Base-by-base conservation (phyloP, 2,113 vertebrate genomes). In the Cryptoleucopteryx plumbea region DNA sequence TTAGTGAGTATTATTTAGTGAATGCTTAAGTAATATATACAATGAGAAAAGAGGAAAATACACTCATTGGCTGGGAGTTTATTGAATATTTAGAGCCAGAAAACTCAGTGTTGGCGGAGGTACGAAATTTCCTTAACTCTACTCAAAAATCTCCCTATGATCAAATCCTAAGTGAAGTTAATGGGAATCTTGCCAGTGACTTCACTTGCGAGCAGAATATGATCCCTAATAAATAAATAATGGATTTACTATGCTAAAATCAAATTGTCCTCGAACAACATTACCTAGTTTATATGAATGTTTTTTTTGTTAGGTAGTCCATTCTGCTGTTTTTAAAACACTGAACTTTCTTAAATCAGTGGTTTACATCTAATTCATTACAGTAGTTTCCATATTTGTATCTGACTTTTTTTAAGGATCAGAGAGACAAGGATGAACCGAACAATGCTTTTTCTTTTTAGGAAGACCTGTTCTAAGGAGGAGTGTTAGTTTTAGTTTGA, bases 11-110 rank as follows among this genome's bases (percentile, higher is more conserved):
- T 78, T 85, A 93, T 94, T 97, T 96, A 97, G 52, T 13, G 88
- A 86, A 96, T 58, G 20, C 27, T 80, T 61, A 52, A 61, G 14
- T 47, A 78, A 31, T 86, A 70, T 83, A 94, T 82, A 91, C 56
- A 96, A 82, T 87, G 78, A 93, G 68, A 52, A 91, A 90, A 85
- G 61, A 77, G 26, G 38, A 90, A 95, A 95, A 95, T 61, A 12
- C 8, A 71, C 13, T 86, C 6, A 45, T 62, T 87, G 81, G 32
- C 45, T 5, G 3, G 12, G 27, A 93, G 34, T 63, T 94, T 75
- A 62, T 70, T 58, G 84, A 83, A 31, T 91, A 86, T 56, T 70
- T 88, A 85, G 22, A 93, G 45, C 71, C 74, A 93, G 82, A 97
- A 74, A 90, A 80, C 19, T 70, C 34, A n/a, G 22, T 66, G 29